Evolutionary conservation across 2,888 invertebrate genomes (phyloP).

Genomic region (Yponomeuta evonymella): DNA sequence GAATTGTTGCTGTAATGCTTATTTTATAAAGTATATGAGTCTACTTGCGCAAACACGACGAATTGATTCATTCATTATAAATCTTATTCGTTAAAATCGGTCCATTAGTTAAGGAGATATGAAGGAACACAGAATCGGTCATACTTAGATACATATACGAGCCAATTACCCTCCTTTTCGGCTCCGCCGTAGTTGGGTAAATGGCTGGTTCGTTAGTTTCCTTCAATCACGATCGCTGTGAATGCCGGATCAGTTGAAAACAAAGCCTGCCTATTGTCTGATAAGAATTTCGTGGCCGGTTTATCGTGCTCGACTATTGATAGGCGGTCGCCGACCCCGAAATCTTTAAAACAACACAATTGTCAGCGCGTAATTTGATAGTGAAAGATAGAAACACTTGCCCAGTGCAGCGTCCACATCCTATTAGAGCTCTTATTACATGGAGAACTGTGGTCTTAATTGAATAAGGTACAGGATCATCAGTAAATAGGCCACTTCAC

Average conservation of each 20-base stretch:
- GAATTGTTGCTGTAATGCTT: no score
- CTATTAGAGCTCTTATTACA: not conserved
- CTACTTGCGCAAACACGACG: no score
- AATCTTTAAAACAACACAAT: conserved; percentile 8
- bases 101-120: no score
- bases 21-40: no score
- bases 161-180: no score
- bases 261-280: conserved; percentile 57
- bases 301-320: conserved; percentile 53
- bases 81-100: no score
- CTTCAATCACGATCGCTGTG: conserved; percentile 1
- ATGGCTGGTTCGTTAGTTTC: not conserved
- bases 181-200: no score
- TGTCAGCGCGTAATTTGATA: not conserved
- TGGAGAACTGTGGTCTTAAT: not conserved
- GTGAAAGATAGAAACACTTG: not conserved
- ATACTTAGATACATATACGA: no score
- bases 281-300: conserved; percentile 59
- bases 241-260: conserved; percentile 53
- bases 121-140: no score
- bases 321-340: conserved; percentile 62
- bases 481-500: not conserved
- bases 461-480: not conserved
- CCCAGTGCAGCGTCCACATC: not conserved
- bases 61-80: no score